Evolutionary conservation across 53 echinoderm and acorn worm genomes (phyloP), one percentile per base, ranked within the genome.

Genomic region (Echinarachnius parma): DNA sequence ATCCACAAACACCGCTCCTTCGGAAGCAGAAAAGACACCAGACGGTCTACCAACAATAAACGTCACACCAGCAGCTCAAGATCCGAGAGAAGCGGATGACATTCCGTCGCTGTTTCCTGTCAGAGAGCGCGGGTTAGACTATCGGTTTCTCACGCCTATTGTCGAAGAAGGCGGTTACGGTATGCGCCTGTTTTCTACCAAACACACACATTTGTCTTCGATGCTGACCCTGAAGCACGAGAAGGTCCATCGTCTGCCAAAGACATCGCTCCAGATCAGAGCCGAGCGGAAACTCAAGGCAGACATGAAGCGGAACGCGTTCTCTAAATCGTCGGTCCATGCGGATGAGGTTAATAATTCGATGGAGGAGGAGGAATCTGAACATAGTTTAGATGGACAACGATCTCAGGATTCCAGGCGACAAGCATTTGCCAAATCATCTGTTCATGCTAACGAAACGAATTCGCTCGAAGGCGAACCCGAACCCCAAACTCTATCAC

Each of bases 111-210:
- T 65, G 15, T 65, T 65, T 65, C 16, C 47, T 23, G n/a, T 9
- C 28, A 26, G 46, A 18, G n/a, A 26, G 22, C 39, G 22, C 39
- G 23, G 57, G 19, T 5, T 34, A 0, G 74, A 72, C 35, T 18
- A 72, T 27, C 74, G 74, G 15, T 72, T 36, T 37, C 74, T 72
- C 0, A 57, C 74, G 26, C 74, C 74, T 9, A 72, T 72, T 8
- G 74, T 57, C 4, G 74, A 72, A 42, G 74, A 72, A 21, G 74
- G 16, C 14, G 57, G 74, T 14, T 56, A 26, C 19, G 37, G 10
- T 10, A 1, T n/a, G n/a, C n/a, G n/a, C n/a, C n/a, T n/a, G n/a
- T n/a, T n/a, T n/a, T n/a, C n/a, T n/a, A n/a, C n/a, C n/a, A n/a
- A n/a, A n/a, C n/a, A n/a, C n/a, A n/a, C n/a, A n/a, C n/a, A n/a